Conservation (phyloP, 2,113 vertebrate species). For the Planiliza haematocheilus region DNA sequence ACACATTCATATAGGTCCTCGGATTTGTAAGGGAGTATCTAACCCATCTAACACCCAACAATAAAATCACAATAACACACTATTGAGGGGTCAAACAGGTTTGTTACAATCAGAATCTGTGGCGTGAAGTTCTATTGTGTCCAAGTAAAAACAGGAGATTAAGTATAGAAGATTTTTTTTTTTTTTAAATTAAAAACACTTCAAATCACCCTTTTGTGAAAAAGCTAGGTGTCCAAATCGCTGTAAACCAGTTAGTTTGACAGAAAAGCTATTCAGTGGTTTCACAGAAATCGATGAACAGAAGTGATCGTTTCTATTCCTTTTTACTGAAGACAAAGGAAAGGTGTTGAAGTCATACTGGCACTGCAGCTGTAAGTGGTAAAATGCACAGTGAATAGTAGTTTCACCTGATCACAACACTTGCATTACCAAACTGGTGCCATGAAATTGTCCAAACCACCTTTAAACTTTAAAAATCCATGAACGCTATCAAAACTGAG, state of each 20-base stretch:
- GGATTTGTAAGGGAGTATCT: conserved; percentile 43
- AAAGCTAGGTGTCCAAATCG: conserved; percentile 13
- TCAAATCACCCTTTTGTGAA: conserved; percentile 23
- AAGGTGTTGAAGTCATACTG: conserved; percentile 12
- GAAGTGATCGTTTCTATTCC: background rate
- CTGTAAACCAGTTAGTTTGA: conserved; percentile 14
- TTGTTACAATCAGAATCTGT: conserved; percentile 51
- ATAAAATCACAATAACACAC: conserved; percentile 64
- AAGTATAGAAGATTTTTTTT: conserved; percentile 12
- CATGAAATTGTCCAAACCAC: conserved; percentile 18
- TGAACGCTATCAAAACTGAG: background rate
- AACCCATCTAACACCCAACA: conserved; percentile 55
- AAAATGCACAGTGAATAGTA: conserved; percentile 32
- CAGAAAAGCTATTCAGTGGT: conserved; percentile 16
- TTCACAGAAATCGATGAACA: conserved; percentile 3
- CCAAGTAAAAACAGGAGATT: conserved; percentile 49
- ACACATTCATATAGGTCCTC: conserved; percentile 23
- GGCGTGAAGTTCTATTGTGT: conserved; percentile 24
- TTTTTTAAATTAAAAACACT: conserved; percentile 26
- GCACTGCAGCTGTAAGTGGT: background rate
- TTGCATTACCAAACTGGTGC: conserved; percentile 23
- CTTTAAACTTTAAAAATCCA: conserved; percentile 3
- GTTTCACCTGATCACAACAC: conserved; percentile 20
- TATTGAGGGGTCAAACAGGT: conserved; percentile 41
- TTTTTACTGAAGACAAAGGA: conserved; percentile 11